Conservation (phyloP, 2,113 vertebrate genomes). For the Pseudonaja textilis region DNA sequence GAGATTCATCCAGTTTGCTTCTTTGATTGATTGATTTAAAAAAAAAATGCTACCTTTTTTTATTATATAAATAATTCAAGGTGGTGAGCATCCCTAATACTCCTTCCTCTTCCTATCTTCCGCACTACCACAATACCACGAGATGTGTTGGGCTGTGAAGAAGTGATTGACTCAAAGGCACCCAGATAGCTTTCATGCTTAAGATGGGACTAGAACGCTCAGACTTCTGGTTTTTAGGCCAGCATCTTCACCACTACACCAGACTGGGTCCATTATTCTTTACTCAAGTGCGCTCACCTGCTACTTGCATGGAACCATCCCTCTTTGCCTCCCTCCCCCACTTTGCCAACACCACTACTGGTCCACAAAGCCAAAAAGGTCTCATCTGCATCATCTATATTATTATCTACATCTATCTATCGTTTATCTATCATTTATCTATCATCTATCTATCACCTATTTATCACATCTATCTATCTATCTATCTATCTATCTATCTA, state of each 20-base stretch:
- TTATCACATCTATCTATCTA: too few species aligned
- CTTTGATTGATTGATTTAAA: not conserved
- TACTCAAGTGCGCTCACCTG: too few species aligned
- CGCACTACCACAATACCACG: not conserved
- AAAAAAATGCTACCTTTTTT: not conserved
- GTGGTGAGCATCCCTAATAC: not conserved
- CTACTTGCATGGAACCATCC: too few species aligned
- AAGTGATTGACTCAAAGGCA: not conserved
- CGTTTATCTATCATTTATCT: too few species aligned
- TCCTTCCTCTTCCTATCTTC: not conserved
- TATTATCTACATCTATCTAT: too few species aligned
- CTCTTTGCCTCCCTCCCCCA: too few species aligned
- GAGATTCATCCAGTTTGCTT: not conserved
- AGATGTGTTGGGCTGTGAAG: not conserved
- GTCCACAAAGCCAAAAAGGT: too few species aligned
- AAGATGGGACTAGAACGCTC: not conserved
- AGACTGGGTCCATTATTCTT: not conserved
- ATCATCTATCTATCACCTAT: too few species aligned
- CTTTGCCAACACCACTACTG: too few species aligned
- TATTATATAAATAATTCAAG: not conserved
- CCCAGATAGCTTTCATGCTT: not conserved
- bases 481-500: too few species aligned
- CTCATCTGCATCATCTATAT: too few species aligned
- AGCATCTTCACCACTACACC: not conserved
- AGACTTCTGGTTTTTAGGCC: not conserved